Conservation (phyloP, 2,888 invertebrate species). For the Stenotaenia linearis region DNA sequence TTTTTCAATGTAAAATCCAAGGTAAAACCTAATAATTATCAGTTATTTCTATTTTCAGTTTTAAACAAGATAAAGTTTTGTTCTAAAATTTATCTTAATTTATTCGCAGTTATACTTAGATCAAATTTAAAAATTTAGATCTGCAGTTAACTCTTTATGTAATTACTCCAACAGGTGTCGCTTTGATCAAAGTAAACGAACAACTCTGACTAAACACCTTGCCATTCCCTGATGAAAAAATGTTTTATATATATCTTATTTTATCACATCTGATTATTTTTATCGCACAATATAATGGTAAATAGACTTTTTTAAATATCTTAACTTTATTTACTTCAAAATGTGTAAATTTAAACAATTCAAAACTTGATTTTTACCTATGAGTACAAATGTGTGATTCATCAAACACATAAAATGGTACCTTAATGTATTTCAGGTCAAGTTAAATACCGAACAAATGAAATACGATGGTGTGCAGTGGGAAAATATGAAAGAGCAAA, state of each 20-base stretch:
- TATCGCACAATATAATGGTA: background rate
- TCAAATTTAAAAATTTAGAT: too few species aligned
- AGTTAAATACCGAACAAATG: background rate
- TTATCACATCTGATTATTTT: background rate
- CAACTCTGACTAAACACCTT: background rate
- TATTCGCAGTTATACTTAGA: too few species aligned
- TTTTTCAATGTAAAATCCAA: too few species aligned
- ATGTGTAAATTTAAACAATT: background rate
- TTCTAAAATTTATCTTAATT: too few species aligned
- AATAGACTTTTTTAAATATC: background rate
- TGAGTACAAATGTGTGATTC: too few species aligned
- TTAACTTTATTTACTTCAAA: background rate
- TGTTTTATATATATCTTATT: background rate
- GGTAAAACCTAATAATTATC: too few species aligned
- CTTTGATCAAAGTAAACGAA: background rate
- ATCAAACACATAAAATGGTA: too few species aligned
- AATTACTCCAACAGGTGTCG: background rate
- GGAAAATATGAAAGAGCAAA: constrained; percentile 71
- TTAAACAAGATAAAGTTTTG: too few species aligned
- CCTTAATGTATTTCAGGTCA: background rate
- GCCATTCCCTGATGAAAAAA: background rate
- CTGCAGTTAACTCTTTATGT: too few species aligned
- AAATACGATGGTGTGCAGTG: constrained; percentile 71
- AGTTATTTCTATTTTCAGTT: too few species aligned
- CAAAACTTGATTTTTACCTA: background rate